Evolutionary conservation across 2,888 invertebrate species (phyloP).

Genomic region (Pachydiplax longipennis): DNA sequence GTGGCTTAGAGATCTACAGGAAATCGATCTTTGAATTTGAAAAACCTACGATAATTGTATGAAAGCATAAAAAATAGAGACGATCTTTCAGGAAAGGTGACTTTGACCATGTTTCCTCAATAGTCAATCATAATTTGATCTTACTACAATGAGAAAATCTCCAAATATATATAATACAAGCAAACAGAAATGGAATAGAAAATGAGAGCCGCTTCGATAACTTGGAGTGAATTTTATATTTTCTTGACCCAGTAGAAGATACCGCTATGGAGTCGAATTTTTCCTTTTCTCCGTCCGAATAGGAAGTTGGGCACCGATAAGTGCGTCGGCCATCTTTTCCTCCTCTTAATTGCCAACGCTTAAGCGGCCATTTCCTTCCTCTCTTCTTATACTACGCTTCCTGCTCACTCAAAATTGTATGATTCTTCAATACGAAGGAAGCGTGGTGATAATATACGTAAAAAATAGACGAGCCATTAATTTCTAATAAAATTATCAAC

Average conservation of each 20-base stretch:
- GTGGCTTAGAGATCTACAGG: no score
- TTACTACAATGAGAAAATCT: not conserved
- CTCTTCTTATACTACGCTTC: not conserved
- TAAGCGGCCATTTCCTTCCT: conserved; percentile 41
- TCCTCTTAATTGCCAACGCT: conserved; percentile 8
- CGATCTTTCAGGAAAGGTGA: no score
- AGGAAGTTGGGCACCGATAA: not conserved
- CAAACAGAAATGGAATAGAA: no score
- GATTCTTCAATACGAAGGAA: not conserved
- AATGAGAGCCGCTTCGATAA: not conserved
- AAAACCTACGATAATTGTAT: no score
- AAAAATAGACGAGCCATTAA: no score
- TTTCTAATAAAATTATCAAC: no score
- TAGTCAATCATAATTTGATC: no score
- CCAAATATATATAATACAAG: not conserved
- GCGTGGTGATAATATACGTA: no score
- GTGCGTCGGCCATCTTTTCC: conserved; percentile 19
- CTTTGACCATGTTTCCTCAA: no score
- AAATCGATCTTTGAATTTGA: no score
- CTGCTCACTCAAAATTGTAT: not conserved
- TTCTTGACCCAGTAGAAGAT: not conserved
- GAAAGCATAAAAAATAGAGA: no score
- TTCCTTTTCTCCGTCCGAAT: not conserved
- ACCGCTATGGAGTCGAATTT: not conserved
- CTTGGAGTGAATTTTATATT: not conserved